Conservation (phyloP, 2,113 vertebrate species). For the Brienomyrus longianalis region DNA sequence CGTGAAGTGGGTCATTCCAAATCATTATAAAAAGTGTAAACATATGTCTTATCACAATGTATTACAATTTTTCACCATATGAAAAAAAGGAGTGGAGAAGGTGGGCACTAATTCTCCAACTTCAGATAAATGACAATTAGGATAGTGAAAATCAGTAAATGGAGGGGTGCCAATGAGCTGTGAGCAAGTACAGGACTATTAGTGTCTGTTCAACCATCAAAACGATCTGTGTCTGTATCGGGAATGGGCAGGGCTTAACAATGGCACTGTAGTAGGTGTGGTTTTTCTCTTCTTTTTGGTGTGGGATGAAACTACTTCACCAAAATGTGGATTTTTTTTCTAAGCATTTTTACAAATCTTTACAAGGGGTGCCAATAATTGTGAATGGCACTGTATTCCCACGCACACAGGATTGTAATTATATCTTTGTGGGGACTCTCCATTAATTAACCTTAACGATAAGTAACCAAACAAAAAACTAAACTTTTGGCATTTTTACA, state of each 20-base stretch:
- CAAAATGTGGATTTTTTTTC: background rate
- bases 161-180: background rate
- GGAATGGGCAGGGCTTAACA: background rate
- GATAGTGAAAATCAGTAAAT: background rate
- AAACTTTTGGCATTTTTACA: no score
- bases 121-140: background rate
- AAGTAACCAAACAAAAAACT: no score
- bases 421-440: no score
- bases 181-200: background rate
- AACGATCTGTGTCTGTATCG: background rate
- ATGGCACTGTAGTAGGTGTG: no score
- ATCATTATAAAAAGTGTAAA: background rate
- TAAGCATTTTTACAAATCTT: background rate
- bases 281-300: no score
- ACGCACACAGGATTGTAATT: no score
- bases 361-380: no score
- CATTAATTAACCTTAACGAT: no score
- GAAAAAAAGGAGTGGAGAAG: background rate
- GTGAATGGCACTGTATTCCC: no score
- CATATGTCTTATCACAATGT: no score
- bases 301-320: background rate
- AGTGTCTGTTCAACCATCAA: background rate
- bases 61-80: background rate
- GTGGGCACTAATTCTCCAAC: background rate
- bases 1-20: background rate